These are phyloP conservation scores for Drosophila paramelanica DNA, from an alignment of 2,888 invertebrate genomes.

Conservation along the genomic window DNA sequence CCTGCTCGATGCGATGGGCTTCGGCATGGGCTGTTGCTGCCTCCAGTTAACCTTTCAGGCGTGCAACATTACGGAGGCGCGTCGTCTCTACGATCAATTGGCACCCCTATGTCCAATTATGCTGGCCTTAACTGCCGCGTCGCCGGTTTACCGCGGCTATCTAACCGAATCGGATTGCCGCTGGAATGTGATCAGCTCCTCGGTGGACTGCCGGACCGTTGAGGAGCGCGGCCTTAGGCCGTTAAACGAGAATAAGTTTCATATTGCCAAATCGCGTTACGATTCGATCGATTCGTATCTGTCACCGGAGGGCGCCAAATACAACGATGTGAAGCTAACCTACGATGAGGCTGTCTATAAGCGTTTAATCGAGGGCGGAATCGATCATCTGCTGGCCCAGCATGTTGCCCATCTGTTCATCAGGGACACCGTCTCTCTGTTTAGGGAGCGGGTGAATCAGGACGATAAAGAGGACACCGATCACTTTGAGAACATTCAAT, in stretches of 20 bases:
- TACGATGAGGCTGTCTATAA: constrained; percentile 94
- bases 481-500: constrained; percentile 99
- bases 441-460: constrained; percentile 97
- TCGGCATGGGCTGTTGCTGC: constrained; percentile 99
- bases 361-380: constrained; percentile 93
- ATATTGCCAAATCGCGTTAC: constrained; percentile 97
- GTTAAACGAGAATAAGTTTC: constrained; percentile 90
- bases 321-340: constrained; percentile 96
- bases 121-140: constrained; percentile 98
- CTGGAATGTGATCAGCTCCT: constrained; percentile 98
- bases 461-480: constrained; percentile 97
- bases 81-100: constrained; percentile 98
- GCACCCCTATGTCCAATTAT: constrained; percentile 98
- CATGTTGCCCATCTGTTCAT: constrained; percentile 99
- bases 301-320: constrained; percentile 94
- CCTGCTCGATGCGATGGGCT: constrained; percentile 99
- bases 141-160: constrained; percentile 96
- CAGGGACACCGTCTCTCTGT: constrained; percentile 97
- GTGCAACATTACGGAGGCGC: constrained; percentile 97
- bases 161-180: constrained; percentile 98
- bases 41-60: constrained; percentile 97
- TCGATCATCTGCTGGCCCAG: constrained; percentile 96
- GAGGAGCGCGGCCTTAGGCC: constrained; percentile 94
- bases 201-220: constrained; percentile 97
- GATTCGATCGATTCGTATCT: constrained; percentile 99